phyloP scores from a whole-genome alignment of 2,113 vertebrate genomes.

The Nothocercus julius region DNA sequence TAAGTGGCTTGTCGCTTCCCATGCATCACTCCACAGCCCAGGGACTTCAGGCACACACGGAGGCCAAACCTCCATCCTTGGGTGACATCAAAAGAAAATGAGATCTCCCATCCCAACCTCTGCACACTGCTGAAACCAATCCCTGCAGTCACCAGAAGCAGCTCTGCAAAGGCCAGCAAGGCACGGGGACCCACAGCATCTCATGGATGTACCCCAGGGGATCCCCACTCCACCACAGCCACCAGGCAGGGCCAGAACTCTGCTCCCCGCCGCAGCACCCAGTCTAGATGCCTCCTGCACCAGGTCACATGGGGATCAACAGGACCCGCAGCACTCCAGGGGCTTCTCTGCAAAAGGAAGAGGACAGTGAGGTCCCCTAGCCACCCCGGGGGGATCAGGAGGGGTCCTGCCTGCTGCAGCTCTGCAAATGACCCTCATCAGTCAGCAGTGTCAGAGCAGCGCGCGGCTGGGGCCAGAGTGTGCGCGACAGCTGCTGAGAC shows the following conservation, averaged over 20 bases:
- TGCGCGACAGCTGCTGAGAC: not conserved
- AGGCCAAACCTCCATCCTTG: not conserved
- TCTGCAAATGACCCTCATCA: slow-evolving; percentile 47
- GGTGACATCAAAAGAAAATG: not conserved
- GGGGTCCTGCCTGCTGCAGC: not conserved
- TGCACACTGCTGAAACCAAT: rapidly evolving
- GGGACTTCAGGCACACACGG: rapidly evolving
- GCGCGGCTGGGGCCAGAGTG: not conserved
- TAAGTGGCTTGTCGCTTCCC: not conserved
- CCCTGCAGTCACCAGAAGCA: rapidly evolving
- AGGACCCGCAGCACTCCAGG: not conserved
- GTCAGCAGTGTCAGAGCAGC: not conserved
- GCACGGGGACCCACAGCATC: too few relatives aligned
- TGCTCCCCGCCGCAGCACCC: rapidly evolving
- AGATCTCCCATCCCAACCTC: not conserved
- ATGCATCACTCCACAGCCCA: not conserved
- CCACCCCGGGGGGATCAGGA: rapidly evolving
- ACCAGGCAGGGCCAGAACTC: not conserved
- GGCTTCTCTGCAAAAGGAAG: not conserved
- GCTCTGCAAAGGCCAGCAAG: not conserved
- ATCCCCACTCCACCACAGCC: not conserved
- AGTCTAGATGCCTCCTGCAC: not conserved
- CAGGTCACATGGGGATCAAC: not conserved
- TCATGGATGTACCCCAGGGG: not conserved
- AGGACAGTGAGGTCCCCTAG: not conserved